Base-by-base conservation (phyloP, 2,113 vertebrate species). In the Myodes glareolus region DNA sequence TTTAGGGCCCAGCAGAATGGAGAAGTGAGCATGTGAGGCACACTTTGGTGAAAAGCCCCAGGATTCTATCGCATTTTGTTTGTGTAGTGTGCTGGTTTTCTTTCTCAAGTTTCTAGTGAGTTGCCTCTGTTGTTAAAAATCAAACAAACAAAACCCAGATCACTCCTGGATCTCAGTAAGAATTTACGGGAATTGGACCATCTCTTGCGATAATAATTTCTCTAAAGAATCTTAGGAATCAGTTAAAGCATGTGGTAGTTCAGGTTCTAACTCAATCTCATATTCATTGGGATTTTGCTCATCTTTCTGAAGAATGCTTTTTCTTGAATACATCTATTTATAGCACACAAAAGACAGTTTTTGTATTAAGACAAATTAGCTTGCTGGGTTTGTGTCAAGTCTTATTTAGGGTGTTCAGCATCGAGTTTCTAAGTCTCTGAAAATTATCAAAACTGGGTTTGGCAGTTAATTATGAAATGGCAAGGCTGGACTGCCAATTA, bases 401-500 rank as follows among this genome's bases (percentile, higher is more conserved):
- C 33, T 94, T 93, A 85, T 90, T 96, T 86, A 90, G 45, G 50
- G 47, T 90, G 39, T 89, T 92, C 77, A 29, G 90, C 27, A 76
- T 29, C 13, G 29, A 33, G 65, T 27, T 31, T 73, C 47, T 85
- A 85, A 58, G 27, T 68, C 55, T 92, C 58, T 58, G 36, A 76
- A 96, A 96, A 93, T 70, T 50, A 80, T 91, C 25, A 90, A 93
- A 97, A 92, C 21, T 72, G n/a, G 1, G 75, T 95, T 91, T 42
- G 92, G 39, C 88, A 94, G 90, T 52, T 94, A 94, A 94, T 97
- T 87, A 96, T 89, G 65, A 67, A 95, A 42, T 33, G n/a, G 82
- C 1, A 12, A 9, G 58, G 7, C 36, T 52, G 12, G 50, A 52
- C 39, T 94, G 39, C 52, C 78, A 29, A 73, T 65, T 29, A 65